phyloP scores from a whole-genome alignment of 2,888 invertebrate genomes.

The Calameuta filiformis region DNA sequence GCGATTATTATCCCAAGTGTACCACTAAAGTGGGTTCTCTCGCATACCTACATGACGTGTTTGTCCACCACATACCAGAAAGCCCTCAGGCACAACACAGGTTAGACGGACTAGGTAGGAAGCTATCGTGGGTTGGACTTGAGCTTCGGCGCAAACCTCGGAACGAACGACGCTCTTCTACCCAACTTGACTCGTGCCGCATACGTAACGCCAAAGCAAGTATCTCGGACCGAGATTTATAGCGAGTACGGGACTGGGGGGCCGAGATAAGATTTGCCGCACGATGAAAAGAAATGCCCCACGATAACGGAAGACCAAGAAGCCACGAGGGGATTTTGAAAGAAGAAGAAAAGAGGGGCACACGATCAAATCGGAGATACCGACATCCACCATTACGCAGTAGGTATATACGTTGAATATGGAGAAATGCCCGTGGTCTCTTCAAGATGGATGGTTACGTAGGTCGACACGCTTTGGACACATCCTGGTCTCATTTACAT shows the following conservation, averaged over 20 bases:
- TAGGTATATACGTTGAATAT: neutral
- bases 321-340: slow-evolving; percentile 5
- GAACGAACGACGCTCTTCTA: slow-evolving; percentile 12
- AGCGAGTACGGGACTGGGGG: slow-evolving; percentile 25
- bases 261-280: slow-evolving; percentile 37
- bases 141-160: neutral
- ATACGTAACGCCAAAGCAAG: slow-evolving; percentile 41
- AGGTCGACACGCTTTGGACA: neutral
- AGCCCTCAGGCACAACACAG: neutral
- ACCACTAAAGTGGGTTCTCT: slow-evolving; percentile 20
- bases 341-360: neutral
- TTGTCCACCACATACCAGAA: slow-evolving; percentile 13
- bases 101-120: slow-evolving; percentile 3
- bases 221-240: slow-evolving; percentile 40
- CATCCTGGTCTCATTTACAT: slow-evolving; percentile 12
- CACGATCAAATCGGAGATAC: neutral
- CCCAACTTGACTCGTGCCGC: slow-evolving; percentile 35
- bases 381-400: neutral
- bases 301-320: slow-evolving; percentile 12
- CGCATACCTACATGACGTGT: slow-evolving; percentile 20
- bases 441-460: neutral
- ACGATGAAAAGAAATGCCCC: slow-evolving; percentile 23
- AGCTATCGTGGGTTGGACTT: neutral
- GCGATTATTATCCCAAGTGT: slow-evolving; percentile 42
- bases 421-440: neutral